These are phyloP conservation scores for Peromyscus leucopus DNA, from an alignment of 2,113 vertebrate genomes.

Conservation along the genomic window DNA sequence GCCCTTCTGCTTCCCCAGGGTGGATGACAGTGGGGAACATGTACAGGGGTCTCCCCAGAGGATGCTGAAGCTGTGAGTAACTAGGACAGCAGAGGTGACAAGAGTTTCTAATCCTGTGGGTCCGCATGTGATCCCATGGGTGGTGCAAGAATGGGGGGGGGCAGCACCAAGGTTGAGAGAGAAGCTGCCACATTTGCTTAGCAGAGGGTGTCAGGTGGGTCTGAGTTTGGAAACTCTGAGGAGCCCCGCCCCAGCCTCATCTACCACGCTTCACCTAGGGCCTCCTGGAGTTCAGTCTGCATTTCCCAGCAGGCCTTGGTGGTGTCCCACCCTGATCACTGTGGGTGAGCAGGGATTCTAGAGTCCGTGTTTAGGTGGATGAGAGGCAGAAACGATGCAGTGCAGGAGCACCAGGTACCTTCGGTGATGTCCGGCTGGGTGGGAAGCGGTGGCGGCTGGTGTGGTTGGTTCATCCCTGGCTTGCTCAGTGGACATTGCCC, in stretches of 20 bases:
- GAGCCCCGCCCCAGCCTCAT: neutral
- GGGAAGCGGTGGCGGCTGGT: rapidly evolving
- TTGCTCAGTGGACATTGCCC: no score
- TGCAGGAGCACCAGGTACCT: rapidly evolving
- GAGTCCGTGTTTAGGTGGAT: neutral
- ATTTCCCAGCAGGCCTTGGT: neutral
- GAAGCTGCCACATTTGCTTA: neutral
- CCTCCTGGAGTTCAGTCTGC: neutral
- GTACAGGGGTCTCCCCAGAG: rapidly evolving
- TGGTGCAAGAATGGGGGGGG: neutral
- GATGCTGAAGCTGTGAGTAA: rapidly evolving
- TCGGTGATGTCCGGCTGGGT: rapidly evolving
- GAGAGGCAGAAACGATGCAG: rapidly evolving
- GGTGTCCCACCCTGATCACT: rapidly evolving
- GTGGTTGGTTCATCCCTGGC: neutral
- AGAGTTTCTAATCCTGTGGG: no score
- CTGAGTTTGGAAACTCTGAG: rapidly evolving
- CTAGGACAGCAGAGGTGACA: rapidly evolving
- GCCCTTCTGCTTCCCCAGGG: no score
- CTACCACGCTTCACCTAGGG: neutral
- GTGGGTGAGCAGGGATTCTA: neutral
- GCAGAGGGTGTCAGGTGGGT: rapidly evolving
- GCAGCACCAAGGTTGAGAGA: rapidly evolving
- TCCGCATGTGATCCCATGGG: rapidly evolving
- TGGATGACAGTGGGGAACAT: no score